phyloP scores from a whole-genome alignment of 2,113 vertebrate species.

The Tringa solitaria region DNA sequence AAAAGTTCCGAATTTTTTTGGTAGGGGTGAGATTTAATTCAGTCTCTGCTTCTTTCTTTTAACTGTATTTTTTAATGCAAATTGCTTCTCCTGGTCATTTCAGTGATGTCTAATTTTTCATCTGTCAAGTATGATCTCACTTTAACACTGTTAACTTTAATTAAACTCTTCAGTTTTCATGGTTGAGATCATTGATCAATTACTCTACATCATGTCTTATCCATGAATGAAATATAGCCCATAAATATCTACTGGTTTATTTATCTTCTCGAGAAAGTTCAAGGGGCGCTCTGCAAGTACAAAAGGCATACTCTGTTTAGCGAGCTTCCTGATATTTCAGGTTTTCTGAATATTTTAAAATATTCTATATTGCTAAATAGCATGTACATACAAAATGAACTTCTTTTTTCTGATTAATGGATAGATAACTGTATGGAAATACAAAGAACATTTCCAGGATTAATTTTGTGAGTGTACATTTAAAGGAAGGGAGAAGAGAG shows the following conservation, averaged over 20 bases:
- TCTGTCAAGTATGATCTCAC: not conserved
- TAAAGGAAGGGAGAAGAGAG: not conserved
- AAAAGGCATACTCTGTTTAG: not conserved
- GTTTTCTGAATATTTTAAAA: not conserved
- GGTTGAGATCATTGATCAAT: slow-evolving; percentile 44
- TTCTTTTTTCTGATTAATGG: not conserved
- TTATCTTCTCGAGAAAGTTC: not conserved
- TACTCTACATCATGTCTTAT: not conserved
- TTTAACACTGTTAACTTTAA: slow-evolving; percentile 4
- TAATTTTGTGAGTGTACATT: not conserved
- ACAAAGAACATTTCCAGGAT: not conserved
- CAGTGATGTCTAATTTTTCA: slow-evolving; percentile 7
- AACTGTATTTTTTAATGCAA: not conserved
- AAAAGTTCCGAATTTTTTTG: not conserved
- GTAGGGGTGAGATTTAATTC: not conserved
- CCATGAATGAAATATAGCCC: not conserved
- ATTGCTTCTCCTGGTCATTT: not conserved
- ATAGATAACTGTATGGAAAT: not conserved
- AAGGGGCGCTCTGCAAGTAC: not conserved
- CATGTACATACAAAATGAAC: not conserved
- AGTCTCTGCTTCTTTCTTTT: not conserved
- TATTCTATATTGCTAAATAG: not conserved
- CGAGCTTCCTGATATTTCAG: not conserved
- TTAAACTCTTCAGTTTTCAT: slow-evolving; percentile 28
- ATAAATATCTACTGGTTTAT: not conserved